Conservation (phyloP, 1,140 invertebrate species). For the Drosophila willistoni region DNA sequence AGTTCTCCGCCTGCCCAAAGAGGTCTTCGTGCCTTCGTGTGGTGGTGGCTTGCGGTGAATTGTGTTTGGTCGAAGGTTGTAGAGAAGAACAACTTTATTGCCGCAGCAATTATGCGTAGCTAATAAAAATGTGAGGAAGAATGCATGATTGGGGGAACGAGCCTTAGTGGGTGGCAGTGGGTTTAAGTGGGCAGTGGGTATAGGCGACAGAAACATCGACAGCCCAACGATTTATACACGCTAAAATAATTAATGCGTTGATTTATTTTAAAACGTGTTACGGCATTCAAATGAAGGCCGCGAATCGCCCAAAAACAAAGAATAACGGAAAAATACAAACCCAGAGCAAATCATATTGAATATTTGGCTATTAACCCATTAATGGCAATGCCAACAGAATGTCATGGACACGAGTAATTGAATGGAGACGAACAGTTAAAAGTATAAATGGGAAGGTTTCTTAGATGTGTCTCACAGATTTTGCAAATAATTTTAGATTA, state of each 20-base stretch:
- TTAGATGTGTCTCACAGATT: no score
- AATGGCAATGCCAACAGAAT: neutral
- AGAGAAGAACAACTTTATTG: constrained; percentile 67
- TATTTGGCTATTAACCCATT: constrained; percentile 52
- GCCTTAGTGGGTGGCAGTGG: neutral
- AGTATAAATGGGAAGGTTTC: no score
- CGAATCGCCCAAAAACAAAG: constrained; percentile 22
- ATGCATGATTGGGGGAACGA: neutral
- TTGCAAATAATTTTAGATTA: no score
- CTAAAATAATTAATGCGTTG: constrained; percentile 74
- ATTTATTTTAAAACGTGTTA: constrained; percentile 77
- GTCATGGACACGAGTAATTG: no score
- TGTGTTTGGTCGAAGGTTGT: constrained; percentile 4
- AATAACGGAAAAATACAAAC: neutral
- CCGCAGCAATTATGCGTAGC: constrained; percentile 78
- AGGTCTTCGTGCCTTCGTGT: constrained; percentile 19
- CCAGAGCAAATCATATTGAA: constrained; percentile 15
- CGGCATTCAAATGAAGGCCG: constrained; percentile 67
- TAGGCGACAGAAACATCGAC: constrained; percentile 54
- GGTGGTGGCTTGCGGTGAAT: constrained; percentile 6
- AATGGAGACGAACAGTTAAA: no score
- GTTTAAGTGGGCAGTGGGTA: constrained; percentile 13
- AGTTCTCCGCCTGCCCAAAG: neutral
- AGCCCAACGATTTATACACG: constrained; percentile 70
- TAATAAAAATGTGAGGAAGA: constrained; percentile 63